Evolutionary conservation across 2,797 vertebrate genomes (phyloP).

Genomic region (Lutjanus argentimaculatus): DNA sequence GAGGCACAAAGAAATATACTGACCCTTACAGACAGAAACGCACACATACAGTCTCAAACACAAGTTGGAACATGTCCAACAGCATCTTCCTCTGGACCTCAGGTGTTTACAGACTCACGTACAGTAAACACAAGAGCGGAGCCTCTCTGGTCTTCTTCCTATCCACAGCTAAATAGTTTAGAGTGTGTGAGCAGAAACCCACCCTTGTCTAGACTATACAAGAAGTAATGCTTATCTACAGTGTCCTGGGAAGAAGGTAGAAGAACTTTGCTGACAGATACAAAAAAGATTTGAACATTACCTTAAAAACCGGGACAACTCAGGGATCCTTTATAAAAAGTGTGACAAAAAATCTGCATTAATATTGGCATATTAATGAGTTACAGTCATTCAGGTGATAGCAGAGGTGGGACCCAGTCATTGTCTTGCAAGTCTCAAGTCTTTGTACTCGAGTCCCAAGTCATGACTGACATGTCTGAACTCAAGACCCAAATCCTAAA

Average conservation of each 20-base stretch:
- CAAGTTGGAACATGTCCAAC: conserved; percentile 23
- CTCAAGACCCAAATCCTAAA: no score
- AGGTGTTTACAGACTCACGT: conserved; percentile 11
- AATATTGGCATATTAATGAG: no score
- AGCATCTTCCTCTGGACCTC: conserved; percentile 5
- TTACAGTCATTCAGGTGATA: no score
- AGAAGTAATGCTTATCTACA: background rate
- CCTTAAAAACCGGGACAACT: conserved; percentile 6
- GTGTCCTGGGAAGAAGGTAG: background rate
- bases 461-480: no score
- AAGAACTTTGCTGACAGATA: background rate
- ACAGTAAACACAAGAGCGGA: conserved; percentile 20
- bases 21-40: conserved; percentile 29
- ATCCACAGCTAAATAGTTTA: conserved; percentile 42
- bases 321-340: background rate
- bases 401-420: no score
- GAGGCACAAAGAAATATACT: conserved; percentile 4
- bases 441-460: no score
- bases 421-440: no score
- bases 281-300: background rate
- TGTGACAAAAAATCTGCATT: no score
- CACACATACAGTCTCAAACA: conserved; percentile 13
- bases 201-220: background rate
- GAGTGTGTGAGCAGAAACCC: background rate
- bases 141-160: conserved; percentile 12